These are phyloP conservation scores for Orthonychiurus folsomi DNA, from an alignment of 2,888 invertebrate species.

Conservation along the genomic window DNA sequence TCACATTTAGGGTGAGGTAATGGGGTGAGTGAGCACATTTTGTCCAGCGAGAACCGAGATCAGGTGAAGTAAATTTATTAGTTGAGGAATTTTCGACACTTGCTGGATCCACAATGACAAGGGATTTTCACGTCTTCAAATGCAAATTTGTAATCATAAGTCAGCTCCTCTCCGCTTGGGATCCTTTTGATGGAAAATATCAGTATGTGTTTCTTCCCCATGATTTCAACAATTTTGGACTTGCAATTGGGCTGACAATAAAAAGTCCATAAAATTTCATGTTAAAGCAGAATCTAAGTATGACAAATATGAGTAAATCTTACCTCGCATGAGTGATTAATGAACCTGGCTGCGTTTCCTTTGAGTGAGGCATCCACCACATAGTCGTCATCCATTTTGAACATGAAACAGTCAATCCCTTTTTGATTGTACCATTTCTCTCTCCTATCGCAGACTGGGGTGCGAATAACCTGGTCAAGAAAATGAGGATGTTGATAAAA, in stretches of 20 bases:
- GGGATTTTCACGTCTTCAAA: conserved; percentile 96
- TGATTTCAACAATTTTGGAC: conserved; percentile 87
- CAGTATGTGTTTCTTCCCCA: conserved; percentile 90
- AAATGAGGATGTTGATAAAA: conserved; percentile 41
- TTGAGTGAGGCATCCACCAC: conserved; percentile 97
- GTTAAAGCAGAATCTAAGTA: background rate
- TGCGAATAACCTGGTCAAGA: conserved; percentile 69
- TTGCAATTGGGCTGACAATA: conserved; percentile 90
- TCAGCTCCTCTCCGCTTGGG: conserved; percentile 83
- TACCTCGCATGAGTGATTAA: conserved; percentile 97
- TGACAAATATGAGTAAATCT: conserved; percentile 44
- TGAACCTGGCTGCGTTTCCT: conserved; percentile 93
- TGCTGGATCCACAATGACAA: conserved; percentile 84
- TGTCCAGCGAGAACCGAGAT: too few relatives aligned
- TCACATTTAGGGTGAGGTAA: too few relatives aligned
- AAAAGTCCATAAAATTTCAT: background rate
- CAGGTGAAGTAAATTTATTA: too few relatives aligned
- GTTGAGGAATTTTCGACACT: conserved; percentile 92
- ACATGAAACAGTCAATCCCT: conserved; percentile 97
- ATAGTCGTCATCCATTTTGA: conserved; percentile 64
- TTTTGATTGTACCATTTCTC: conserved; percentile 88
- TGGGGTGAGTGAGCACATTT: too few relatives aligned
- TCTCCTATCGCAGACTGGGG: conserved; percentile 81
- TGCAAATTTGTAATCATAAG: conserved; percentile 96
- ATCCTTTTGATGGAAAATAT: conserved; percentile 89